phyloP scores from a whole-genome alignment of 2,113 vertebrate genomes.

The Martes martes region DNA sequence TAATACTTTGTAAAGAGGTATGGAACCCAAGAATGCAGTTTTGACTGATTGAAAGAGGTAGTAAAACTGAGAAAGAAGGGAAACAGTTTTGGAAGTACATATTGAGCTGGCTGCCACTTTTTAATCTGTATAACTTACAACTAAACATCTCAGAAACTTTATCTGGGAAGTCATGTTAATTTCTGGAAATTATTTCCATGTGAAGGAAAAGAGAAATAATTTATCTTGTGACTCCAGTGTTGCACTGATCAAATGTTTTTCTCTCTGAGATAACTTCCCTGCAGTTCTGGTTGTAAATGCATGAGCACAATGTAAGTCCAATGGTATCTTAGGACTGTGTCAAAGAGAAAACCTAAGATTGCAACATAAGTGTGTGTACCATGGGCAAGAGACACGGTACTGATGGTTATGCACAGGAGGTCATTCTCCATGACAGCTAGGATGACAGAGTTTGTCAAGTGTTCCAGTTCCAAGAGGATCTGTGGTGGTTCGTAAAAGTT shows the following conservation, averaged over 20 bases:
- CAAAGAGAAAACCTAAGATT: neutral
- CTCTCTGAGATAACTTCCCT: neutral
- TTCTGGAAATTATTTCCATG: slow-evolving; percentile 22
- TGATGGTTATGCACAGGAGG: neutral
- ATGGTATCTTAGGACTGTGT: neutral
- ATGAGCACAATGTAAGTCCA: neutral
- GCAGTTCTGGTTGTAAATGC: neutral
- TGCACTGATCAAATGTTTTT: neutral
- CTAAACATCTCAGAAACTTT: slow-evolving; percentile 41
- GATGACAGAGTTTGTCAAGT: neutral
- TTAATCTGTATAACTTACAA: slow-evolving; percentile 16
- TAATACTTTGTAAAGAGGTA: neutral
- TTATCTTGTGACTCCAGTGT: neutral
- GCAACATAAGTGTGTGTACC: accelerated
- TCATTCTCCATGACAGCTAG: neutral
- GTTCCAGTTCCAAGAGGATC: neutral
- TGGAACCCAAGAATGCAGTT: neutral
- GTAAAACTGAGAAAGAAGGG: neutral
- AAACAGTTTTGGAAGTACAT: neutral
- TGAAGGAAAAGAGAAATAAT: slow-evolving; percentile 1
- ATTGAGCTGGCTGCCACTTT: neutral
- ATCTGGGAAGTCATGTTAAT: slow-evolving; percentile 6
- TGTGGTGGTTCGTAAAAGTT: neutral
- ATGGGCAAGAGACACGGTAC: neutral
- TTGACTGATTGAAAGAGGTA: slow-evolving; percentile 1